Evolutionary conservation across 2,888 invertebrate species (phyloP), one percentile per base, ranked within the genome.

Genomic region (Dicyrtomina minuta): DNA sequence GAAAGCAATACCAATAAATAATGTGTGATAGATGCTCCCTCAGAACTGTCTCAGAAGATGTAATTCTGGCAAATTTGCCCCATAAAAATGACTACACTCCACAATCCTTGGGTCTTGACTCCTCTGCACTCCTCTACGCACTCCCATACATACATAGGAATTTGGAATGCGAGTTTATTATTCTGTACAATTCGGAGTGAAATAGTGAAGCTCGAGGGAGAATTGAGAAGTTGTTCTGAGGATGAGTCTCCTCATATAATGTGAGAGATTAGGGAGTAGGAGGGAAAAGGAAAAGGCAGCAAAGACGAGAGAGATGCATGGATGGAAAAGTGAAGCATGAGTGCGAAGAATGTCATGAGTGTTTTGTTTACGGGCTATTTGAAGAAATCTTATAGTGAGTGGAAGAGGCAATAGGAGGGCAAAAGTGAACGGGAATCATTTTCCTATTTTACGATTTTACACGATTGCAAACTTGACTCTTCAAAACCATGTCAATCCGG

Each of bases 161-260:
- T 51, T 51, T 51, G 15, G 17, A 51, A 51, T 51, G 51, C 10
- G 1, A 22, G 51, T 51, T 51, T 51, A 51, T 51, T 20, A 51
- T 20, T 51, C 17, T 51, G 22, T 10, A 51, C 46, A 12, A 46
- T 46, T 46, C n/a, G n/a, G 17, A 46, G 46, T 17, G 8, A 13
- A 13, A 43, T 43, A 43, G 43, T 43, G 13, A 10, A 43, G 43
- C 15, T 17, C 15, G 46, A 43, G 43, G 43, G 43, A 13, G 43
- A 43, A 13, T 43, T 8, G 43, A 43, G 43, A 17, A 46, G 46
- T 17, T 46, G 46, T 17, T 17, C 20, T 2, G 51, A 51, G 22
- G n/a, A 51, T 20, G 20, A 4, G 4, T 46, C n/a, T 12, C 17
- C 20, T 51, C 51, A 51, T 51, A 22, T 33, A 51, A 51, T 22